These are phyloP conservation scores for Enteromius argenteus DNA, from an alignment of 2,797 vertebrate genomes.

Conservation along the genomic window DNA sequence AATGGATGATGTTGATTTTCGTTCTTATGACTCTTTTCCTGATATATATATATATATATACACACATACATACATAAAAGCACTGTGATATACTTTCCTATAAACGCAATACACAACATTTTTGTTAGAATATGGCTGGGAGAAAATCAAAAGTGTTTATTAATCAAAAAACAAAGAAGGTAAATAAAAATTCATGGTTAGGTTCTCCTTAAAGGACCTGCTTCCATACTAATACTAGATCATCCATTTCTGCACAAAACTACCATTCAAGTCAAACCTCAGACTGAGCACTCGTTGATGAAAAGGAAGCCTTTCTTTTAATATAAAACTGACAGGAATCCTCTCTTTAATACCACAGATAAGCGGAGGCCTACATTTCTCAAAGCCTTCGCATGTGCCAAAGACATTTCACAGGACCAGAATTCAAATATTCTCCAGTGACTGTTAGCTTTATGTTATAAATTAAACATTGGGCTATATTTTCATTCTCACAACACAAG, in stretches of 20 bases:
- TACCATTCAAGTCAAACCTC: not conserved
- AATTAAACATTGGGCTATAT: constrained; percentile 16
- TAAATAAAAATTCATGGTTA: not conserved
- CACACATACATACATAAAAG: too few relatives aligned
- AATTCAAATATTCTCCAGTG: not conserved
- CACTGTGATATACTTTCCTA: not conserved
- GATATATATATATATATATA: not conserved
- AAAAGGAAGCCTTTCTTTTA: constrained; percentile 6
- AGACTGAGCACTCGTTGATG: not conserved
- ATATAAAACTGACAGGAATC: not conserved
- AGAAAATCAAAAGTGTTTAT: not conserved
- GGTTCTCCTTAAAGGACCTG: not conserved
- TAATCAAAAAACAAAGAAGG: not conserved
- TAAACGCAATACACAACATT: not conserved
- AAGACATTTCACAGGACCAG: not conserved
- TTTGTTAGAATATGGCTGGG: not conserved
- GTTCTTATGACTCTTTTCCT: not conserved
- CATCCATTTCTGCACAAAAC: not conserved
- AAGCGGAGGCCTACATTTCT: constrained; percentile 11
- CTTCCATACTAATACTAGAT: not conserved
- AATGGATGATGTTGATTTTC: not conserved
- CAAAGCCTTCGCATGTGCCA: not conserved
- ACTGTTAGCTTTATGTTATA: not conserved
- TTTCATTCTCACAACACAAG: constrained; percentile 26
- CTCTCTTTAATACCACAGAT: not conserved